Evolutionary conservation across 2,888 invertebrate species (phyloP), one percentile per base, ranked within the genome.

Genomic region (Atrina japonica): DNA sequence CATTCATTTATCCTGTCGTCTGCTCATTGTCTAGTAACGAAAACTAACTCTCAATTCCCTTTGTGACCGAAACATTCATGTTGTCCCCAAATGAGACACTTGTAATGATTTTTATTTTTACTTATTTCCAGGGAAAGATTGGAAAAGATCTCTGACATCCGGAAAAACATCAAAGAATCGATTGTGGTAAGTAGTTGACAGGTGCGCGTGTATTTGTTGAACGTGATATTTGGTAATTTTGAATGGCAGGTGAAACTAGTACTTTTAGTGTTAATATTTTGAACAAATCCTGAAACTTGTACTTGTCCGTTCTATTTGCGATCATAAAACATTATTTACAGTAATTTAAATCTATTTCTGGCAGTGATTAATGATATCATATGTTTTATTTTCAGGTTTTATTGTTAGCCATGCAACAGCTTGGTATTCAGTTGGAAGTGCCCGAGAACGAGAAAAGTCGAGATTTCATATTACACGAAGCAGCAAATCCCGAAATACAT

Each of bases 121-220:
- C 27, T 5, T 6, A n/a, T 1, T 81, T 88, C 30, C 90, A 95
- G 95, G 75, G 95, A 95, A 87, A 92, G 94, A 41, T 89, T 91
- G 61, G 94, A 94, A 53, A 95, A 94, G 88, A 92, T 93, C 16
- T 89, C 91, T 0, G 93, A 93, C 86, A 95, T 96, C 59, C 92
- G 93, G 47, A 93, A 93, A 84, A 96, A 96, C 82, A 92, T 95
- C 1, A 94, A 95, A 86, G 95, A 96, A 84, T 94, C 95, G 0
- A 95, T 95, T 27, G 74, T 86, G 70, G 55, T 93, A 93, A 81
- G 94, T 93, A 41, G n/a, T n/a, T n/a, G n/a, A n/a, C n/a, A n/a
- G n/a, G n/a, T 43, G 35, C 35, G 11, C 35, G 35, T 35, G 35
- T 35, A 35, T 35, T 11, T n/a, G n/a, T n/a, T n/a, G n/a, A n/a